Evolutionary conservation across 1,140 invertebrate genomes (phyloP).

Genomic region (Colletes gigas): DNA sequence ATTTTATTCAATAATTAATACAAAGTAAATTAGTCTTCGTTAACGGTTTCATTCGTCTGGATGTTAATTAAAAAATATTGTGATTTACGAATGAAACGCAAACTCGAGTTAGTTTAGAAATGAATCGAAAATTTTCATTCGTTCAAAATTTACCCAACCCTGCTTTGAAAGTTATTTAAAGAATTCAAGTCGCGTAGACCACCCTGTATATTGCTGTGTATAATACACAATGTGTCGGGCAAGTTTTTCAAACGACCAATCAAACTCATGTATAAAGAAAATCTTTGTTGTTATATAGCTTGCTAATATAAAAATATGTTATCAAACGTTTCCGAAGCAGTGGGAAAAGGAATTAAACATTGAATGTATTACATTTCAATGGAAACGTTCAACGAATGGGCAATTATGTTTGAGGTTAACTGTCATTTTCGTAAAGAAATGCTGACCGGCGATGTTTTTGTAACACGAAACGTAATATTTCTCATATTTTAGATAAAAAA

Average conservation of each 20-base stretch:
- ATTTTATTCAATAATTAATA: no score
- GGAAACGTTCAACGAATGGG: neutral
- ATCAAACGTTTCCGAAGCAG: neutral
- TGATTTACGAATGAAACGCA: no score
- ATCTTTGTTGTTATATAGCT: neutral
- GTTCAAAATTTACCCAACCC: no score
- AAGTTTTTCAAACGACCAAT: neutral
- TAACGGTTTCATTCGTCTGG: no score
- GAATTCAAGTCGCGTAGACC: neutral
- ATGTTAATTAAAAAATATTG: no score
- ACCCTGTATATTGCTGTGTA: neutral
- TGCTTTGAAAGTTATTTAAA: no score
- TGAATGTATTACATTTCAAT: neutral
- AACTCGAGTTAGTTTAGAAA: no score
- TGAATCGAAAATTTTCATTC: no score
- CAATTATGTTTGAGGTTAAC: slow-evolving; percentile 12
- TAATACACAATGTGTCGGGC: neutral
- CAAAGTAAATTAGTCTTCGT: no score
- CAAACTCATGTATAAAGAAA: neutral
- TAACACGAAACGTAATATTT: neutral
- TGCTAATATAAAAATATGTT: neutral
- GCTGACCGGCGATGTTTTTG: neutral
- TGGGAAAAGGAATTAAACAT: neutral
- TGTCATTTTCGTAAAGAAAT: neutral
- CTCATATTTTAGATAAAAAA: neutral